Evolutionary conservation across 1,140 invertebrate species (phyloP).

Genomic region (Brachionus koreanus): DNA sequence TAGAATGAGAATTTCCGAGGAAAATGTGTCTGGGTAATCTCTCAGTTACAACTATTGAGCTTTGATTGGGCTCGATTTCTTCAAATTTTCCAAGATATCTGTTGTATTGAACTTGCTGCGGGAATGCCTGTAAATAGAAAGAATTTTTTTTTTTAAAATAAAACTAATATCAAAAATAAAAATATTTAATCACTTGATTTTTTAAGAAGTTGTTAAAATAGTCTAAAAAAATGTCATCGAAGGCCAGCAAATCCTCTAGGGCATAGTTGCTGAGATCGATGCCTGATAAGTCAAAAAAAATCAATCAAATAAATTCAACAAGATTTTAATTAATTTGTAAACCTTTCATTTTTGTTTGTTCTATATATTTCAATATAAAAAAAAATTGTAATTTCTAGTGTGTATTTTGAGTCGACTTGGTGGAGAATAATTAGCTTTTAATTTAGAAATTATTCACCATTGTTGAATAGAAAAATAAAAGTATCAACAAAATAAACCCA

Average conservation of each 20-base stretch:
- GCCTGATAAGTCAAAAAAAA: conserved; percentile 49
- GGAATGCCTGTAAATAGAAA: conserved; percentile 14
- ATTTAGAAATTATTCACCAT: neutral
- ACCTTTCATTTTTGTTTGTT: neutral
- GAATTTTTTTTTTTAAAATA: neutral
- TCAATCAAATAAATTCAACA: neutral
- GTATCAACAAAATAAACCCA: neutral
- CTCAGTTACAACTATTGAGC: conserved; percentile 22
- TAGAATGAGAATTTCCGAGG: neutral
- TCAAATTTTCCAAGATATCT: conserved; percentile 15
- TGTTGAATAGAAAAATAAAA: neutral
- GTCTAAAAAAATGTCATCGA: conserved; percentile 58
- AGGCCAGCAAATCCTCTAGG: conserved; percentile 57
- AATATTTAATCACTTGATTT: conserved; percentile 51
- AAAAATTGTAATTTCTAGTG: neutral
- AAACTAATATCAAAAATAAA: neutral
- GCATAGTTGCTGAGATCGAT: conserved; percentile 56
- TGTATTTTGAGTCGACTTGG: neutral
- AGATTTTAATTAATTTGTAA: neutral
- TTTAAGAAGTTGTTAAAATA: conserved; percentile 58
- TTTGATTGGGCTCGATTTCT: conserved; percentile 11
- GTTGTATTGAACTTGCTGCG: conserved; percentile 43
- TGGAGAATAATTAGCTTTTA: neutral
- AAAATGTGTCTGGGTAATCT: neutral
- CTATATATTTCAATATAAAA: neutral